Evolutionary conservation across 2,888 invertebrate species (phyloP), one percentile per base, ranked within the genome.

Genomic region (Synanthedon vespiformis): DNA sequence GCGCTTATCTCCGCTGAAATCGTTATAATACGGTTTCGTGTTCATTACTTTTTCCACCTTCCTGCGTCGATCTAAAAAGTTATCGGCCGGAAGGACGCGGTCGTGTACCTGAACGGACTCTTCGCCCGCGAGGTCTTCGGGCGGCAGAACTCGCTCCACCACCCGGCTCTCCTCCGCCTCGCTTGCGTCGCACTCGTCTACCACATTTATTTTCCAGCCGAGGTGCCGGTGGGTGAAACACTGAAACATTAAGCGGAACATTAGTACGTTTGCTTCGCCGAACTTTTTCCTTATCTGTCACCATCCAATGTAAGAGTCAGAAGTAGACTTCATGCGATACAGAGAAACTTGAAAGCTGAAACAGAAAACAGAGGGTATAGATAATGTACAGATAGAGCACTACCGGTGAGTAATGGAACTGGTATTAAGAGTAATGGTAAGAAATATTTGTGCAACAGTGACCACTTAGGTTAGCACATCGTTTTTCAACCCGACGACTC

Each of bases 131-230:
- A 82, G 70, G 57, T 84, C 79, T 51, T 74, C 72, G 12, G 82
- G 78, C 3, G 80, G 76, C 1, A 76, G 68, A 3, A 84, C 64
- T 4, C 74, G 74, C 58, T 89, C 82, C 4, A 84, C 78, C 59
- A 85, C 75, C 12, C 80, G 84, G 62, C 87, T 89, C 52, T 89
- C 88, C 65, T 89, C 90, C 18, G 88, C 90, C 49, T 89, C 88
- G 1, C 77, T 72, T 54, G 73, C 77, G 59, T 95, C 94, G 68
- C 96, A 96, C 49, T 90, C 89, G 74, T 98, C 96, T 58, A 93
- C 88, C 1, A 98, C 95, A 76, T 95, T 93, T 65, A 98, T 97
- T 84, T 95, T 96, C 96, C 97, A 97, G 51, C 98, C 98, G 68
- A 98, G 91, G 74, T 97, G 92, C 57, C 96, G 94, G 77, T 97